A percentile compares a stretch with the other conserved stretches of the same genome.
phyloP scores from a whole-genome alignment of 2,113 vertebrate genomes.

The Sander lucioperca region DNA sequence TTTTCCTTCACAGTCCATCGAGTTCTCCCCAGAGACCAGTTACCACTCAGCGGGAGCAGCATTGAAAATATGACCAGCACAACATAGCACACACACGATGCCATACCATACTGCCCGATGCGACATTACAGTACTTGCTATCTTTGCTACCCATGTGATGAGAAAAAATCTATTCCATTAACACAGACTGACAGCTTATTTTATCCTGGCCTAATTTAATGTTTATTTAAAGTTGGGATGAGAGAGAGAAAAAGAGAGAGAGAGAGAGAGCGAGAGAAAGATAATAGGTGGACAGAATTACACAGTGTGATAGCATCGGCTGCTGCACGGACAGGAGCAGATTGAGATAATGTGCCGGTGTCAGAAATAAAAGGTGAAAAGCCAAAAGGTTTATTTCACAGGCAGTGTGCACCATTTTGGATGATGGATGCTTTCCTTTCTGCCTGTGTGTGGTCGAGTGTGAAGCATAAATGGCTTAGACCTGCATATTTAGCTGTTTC shows the following conservation, averaged over 20 bases:
- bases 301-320: constrained; percentile 53
- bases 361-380: constrained; percentile 67
- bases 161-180: constrained; percentile 65
- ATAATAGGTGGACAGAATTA: constrained; percentile 67
- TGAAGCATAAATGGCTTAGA: constrained; percentile 1
- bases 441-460: constrained; percentile 11
- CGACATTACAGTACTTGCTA: constrained; percentile 33
- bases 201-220: constrained; percentile 75
- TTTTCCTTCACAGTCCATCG: constrained; percentile 62
- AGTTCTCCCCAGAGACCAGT: constrained; percentile 67
- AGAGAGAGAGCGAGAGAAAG: constrained; percentile 29
- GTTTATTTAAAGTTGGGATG: constrained; percentile 77
- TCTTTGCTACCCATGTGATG: constrained; percentile 45
- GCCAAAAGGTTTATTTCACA: constrained; percentile 44
- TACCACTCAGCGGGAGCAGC: constrained; percentile 29
- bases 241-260: constrained; percentile 15
- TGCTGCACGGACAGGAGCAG: constrained; percentile 35
- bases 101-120: neutral
- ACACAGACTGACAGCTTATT: constrained; percentile 57
- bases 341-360: constrained; percentile 41
- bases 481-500: constrained; percentile 22
- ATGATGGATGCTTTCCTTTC: constrained; percentile 21
- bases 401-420: neutral
- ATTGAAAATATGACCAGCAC: constrained; percentile 39
- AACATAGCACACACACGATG: neutral